Conservation (phyloP, 1,140 invertebrate species). For the Pseudomyrmex dendroicus region DNA sequence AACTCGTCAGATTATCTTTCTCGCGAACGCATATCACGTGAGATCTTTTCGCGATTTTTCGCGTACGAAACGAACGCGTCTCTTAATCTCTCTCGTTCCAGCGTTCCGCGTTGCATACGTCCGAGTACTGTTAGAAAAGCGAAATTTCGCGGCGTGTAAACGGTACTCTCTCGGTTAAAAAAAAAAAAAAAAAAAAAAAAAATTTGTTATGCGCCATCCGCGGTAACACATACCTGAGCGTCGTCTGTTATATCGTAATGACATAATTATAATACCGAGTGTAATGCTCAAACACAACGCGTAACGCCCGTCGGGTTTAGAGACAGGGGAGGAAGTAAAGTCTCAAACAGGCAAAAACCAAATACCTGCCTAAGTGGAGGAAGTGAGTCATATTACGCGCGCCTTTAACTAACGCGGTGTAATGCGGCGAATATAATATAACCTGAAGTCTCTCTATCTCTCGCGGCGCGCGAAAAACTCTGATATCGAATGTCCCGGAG, state of each 20-base stretch:
- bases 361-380: constrained; percentile 6
- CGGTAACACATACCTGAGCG: constrained; percentile 28
- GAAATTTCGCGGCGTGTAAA: constrained; percentile 36
- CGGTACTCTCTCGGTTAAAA: constrained; percentile 28
- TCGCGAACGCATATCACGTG: no score
- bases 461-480: not conserved
- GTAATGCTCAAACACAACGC: constrained; percentile 15
- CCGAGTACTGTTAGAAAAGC: constrained; percentile 44
- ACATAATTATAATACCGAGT: constrained; percentile 55
- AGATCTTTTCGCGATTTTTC: no score
- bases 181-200: not conserved
- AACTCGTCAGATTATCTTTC: no score
- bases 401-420: not conserved
- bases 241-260: constrained; percentile 53
- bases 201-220: constrained; percentile 56
- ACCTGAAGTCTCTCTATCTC: not conserved
- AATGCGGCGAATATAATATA: constrained; percentile 29
- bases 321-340: constrained; percentile 12
- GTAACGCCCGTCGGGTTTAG: not conserved
- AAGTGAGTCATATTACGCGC: constrained; percentile 36
- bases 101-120: not conserved
- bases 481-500: constrained; percentile 13
- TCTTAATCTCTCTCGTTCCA: no score
- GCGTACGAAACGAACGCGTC: no score
- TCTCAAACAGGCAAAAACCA: constrained; percentile 35